These are phyloP conservation scores for Macropodus opercularis DNA, from an alignment of 2,797 vertebrate genomes.

Conservation along the genomic window DNA sequence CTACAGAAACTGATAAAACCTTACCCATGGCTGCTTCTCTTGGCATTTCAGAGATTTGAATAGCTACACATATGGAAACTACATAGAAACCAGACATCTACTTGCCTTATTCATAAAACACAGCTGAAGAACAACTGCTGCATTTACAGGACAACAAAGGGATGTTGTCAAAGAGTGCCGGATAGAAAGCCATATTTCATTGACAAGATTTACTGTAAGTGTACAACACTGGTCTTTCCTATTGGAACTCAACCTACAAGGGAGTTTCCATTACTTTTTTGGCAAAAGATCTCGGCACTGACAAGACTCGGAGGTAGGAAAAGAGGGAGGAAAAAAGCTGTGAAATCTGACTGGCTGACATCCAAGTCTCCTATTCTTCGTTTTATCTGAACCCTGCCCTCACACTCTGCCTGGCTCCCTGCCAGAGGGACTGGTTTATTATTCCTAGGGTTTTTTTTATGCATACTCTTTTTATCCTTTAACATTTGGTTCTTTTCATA, in stretches of 20 bases:
- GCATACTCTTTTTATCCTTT: constrained; percentile 39
- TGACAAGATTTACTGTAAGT: constrained; percentile 15
- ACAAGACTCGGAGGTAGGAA: constrained; percentile 64
- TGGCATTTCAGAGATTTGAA: constrained; percentile 20
- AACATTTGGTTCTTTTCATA: constrained; percentile 53
- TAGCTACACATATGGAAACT: constrained; percentile 15
- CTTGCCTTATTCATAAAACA: constrained; percentile 1
- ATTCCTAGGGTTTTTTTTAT: constrained; percentile 60
- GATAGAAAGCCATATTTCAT: too few species aligned
- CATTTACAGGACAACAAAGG: not conserved
- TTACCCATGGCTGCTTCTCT: constrained; percentile 2
- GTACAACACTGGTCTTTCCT: constrained; percentile 43
- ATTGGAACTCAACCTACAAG: constrained; percentile 53
- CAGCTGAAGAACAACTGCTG: constrained; percentile 5
- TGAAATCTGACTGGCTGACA: constrained; percentile 77
- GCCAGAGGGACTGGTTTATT: constrained; percentile 76
- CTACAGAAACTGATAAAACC: constrained; percentile 20
- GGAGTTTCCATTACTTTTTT: constrained; percentile 79
- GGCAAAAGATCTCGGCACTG: constrained; percentile 73
- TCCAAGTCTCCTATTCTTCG: constrained; percentile 79
- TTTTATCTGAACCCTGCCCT: constrained; percentile 77
- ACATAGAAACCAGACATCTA: constrained; percentile 12
- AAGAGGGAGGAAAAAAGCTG: constrained; percentile 40
- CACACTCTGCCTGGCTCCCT: constrained; percentile 70
- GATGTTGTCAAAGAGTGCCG: constrained; percentile 9